Percentiles rank a stretch among this genome's conserved stretches.
phyloP scores from a whole-genome alignment of 2,888 invertebrate species.

The Ypsolopha sequella region DNA sequence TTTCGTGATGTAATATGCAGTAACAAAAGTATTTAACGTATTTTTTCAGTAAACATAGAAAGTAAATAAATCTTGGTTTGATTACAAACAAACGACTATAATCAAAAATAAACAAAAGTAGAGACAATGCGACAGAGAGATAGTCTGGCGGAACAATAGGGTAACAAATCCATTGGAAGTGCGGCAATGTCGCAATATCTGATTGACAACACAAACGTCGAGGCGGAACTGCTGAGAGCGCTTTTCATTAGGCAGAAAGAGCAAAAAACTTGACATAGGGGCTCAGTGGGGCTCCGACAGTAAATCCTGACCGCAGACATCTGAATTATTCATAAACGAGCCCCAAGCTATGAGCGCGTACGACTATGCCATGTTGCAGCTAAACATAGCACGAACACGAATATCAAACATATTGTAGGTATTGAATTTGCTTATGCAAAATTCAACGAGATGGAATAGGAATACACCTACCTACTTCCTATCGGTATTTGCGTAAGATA shows the following conservation, averaged over 20 bases:
- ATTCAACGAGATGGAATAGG: no score
- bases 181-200: conserved; percentile 35
- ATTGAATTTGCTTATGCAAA: no score
- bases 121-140: conserved; percentile 56
- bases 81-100: conserved; percentile 22
- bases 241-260: conserved; percentile 46
- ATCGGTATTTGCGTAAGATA: no score
- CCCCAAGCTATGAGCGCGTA: not conserved
- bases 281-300: conserved; percentile 21
- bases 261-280: conserved; percentile 36
- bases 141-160: conserved; percentile 53
- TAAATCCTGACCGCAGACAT: conserved; percentile 33
- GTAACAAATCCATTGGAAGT: conserved; percentile 57
- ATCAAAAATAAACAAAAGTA: conserved; percentile 58
- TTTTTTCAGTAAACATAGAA: no score
- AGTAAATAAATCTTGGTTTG: no score
- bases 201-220: conserved; percentile 62
- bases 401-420: no score
- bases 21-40: no score
- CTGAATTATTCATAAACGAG: conserved; percentile 47
- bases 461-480: no score
- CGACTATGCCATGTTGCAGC: conserved; percentile 13
- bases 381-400: conserved; percentile 25
- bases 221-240: conserved; percentile 37
- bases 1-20: no score